These are phyloP conservation scores for Pristis pectinata DNA, from an alignment of 2,797 vertebrate genomes.

Conservation along the genomic window DNA sequence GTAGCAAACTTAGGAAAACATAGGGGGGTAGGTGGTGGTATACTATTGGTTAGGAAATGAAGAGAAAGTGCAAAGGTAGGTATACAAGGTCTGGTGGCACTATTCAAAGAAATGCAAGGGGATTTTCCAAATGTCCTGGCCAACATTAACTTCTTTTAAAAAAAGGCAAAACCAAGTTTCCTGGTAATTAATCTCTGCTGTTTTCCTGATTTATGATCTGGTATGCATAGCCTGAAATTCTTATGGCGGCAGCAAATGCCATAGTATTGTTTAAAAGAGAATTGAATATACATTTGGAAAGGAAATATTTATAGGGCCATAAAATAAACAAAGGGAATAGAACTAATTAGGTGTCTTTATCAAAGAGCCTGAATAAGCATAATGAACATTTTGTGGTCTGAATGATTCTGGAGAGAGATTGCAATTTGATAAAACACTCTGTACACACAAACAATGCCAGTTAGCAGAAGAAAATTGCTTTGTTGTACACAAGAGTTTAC, in stretches of 20 bases:
- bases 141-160: neutral
- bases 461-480: neutral
- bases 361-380: neutral
- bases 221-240: neutral
- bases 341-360: neutral
- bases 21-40: too few species aligned
- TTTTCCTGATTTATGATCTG: neutral
- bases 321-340: neutral
- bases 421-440: neutral
- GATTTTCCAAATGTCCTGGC: neutral
- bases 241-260: neutral
- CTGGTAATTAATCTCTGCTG: neutral
- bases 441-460: neutral
- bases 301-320: neutral
- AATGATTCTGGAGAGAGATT: too few species aligned
- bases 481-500: neutral
- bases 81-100: too few species aligned
- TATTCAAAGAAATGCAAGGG: neutral
- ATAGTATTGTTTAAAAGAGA: neutral
- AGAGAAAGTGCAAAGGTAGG: too few species aligned
- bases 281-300: neutral
- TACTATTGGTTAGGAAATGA: too few species aligned
- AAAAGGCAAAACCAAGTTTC: neutral
- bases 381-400: neutral
- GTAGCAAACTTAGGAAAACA: too few species aligned